Evolutionary conservation across 2,113 vertebrate genomes (phyloP), one percentile per base, ranked within the genome.

Genomic region (Dipodomys spectabilis): DNA sequence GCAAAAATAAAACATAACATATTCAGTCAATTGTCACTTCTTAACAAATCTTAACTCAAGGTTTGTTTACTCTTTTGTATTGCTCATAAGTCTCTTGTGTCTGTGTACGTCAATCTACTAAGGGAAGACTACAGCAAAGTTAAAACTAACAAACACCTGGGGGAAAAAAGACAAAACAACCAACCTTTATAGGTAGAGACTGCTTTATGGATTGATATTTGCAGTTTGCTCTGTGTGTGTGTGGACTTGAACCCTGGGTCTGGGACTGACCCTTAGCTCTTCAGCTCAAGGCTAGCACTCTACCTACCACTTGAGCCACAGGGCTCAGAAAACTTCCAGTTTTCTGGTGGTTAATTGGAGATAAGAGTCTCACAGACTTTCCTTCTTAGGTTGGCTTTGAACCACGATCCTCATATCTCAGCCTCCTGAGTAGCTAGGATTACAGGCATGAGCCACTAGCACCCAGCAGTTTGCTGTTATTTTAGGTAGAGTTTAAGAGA

Each of bases 21-120:
- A 92, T 49, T 78, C 90, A 82, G 86, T 86, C 84, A 57, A 39
- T 69, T 65, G 44, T 69, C 11, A 49, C 49, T 11, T 88, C 57
- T 39, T 88, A 80, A 82, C 2, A 65, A 91, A 69, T 79, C 23
- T 65, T 39, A 57, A 92, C 49, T 93, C 73, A 84, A 44, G 12
- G 57, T 67, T 80, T 96, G 6, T 32, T 39, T 6, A 82, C 67
- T 62, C 65, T 71, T 78, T 87, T 85, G 5, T 73, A 27, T 27
- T 74, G 79, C 44, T 86, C 25, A 49, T 45, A 9, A 53, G 13
- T 30, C 27, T 12, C 25, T 28, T 74, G 35, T 16, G 57, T 75
- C 5, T 2, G 0, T 13, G 11, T 65, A 18, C 22, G 3, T 84
- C 77, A 60, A 53, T 6, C 53, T 30, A 18, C 60, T 68, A 19